Conservation (phyloP, 2,113 vertebrate species). For the Hypocryptadius cinnamomeus region DNA sequence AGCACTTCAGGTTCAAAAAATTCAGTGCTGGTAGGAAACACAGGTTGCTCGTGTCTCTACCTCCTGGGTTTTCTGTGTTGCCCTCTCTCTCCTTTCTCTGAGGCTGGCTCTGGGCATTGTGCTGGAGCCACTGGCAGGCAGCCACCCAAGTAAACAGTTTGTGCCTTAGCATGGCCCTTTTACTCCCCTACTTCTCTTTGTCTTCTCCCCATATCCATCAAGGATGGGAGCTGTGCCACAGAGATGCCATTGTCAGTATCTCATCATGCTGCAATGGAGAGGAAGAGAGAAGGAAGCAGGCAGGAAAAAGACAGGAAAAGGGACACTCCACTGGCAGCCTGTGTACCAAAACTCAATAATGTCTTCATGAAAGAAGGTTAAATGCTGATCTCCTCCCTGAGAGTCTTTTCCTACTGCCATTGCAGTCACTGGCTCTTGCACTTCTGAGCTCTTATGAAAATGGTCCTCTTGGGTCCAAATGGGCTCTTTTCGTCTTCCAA, state of each 20-base stretch:
- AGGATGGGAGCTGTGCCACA: fast-evolving
- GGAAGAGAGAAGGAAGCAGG: background rate
- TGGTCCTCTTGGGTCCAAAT: background rate
- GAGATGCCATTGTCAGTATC: background rate
- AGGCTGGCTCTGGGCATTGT: background rate
- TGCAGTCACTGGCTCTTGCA: fast-evolving
- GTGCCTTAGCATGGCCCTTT: background rate
- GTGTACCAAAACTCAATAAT: background rate
- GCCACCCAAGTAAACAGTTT: fast-evolving
- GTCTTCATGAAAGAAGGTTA: background rate
- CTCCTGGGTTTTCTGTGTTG: background rate
- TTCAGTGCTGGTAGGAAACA: background rate
- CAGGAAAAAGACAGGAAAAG: background rate
- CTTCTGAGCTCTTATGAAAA: background rate
- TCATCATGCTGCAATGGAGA: background rate
- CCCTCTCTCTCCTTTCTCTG: background rate
- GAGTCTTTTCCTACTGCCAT: background rate
- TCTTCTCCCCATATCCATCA: background rate
- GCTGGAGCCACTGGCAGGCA: background rate
- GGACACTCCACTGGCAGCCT: background rate
- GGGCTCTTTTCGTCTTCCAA: background rate
- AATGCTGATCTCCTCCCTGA: background rate
- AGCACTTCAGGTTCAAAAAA: background rate
- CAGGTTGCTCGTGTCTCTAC: fast-evolving
- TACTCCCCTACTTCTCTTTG: background rate